These are phyloP conservation scores for Sciurus carolinensis DNA, from an alignment of 2,797 vertebrate genomes.

Conservation along the genomic window DNA sequence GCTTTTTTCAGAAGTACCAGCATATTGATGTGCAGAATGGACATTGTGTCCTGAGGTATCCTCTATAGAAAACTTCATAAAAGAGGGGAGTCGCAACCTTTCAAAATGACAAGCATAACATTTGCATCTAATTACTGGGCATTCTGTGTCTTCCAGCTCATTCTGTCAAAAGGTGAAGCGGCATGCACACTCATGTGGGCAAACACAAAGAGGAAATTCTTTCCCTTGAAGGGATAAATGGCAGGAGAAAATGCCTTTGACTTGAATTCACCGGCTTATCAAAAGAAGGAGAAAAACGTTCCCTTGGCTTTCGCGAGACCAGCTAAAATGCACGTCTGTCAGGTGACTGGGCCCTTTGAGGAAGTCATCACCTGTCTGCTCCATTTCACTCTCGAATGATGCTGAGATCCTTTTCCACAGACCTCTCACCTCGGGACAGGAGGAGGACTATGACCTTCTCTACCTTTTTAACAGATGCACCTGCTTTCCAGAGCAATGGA, in stretches of 20 bases:
- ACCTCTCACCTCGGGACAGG: background rate
- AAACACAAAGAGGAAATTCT: constrained; percentile 68
- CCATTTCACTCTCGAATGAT: background rate
- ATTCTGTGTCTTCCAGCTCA: constrained; percentile 68
- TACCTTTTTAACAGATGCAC: background rate
- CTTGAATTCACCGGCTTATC: constrained; percentile 62
- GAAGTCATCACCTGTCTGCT: constrained; percentile 23
- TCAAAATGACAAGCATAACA: constrained; percentile 68
- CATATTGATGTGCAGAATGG: constrained; percentile 23
- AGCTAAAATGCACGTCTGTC: background rate
- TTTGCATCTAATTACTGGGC: constrained; percentile 74
- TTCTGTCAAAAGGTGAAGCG: constrained; percentile 67
- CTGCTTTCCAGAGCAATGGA: background rate
- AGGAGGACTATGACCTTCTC: background rate
- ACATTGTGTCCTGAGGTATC: constrained; percentile 41
- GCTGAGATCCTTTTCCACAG: background rate
- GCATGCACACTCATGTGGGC: constrained; percentile 54
- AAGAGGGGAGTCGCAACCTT: constrained; percentile 74
- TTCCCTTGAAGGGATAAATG: constrained; percentile 44
- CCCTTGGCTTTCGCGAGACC: constrained; percentile 36
- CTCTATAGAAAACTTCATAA: constrained; percentile 61
- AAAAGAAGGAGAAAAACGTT: background rate
- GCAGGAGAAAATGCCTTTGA: constrained; percentile 53
- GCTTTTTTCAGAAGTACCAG: background rate
- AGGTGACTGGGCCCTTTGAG: background rate